phyloP scores from a whole-genome alignment of 2,888 invertebrate genomes.

The Zaprionus lineosus region DNA sequence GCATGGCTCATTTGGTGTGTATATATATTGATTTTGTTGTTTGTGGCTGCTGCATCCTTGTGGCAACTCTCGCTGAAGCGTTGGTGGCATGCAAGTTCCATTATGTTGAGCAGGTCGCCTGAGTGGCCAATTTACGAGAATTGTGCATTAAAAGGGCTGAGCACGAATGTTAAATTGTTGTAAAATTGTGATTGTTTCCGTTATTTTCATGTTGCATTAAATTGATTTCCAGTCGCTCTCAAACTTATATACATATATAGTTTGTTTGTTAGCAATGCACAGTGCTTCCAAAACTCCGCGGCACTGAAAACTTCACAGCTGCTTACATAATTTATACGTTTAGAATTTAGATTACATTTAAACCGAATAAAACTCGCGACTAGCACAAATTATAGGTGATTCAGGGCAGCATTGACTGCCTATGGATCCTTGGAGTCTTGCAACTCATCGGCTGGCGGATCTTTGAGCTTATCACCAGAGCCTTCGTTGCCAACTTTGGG shows the following conservation, averaged over 20 bases:
- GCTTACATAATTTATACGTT: constrained; percentile 8
- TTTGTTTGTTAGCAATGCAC: constrained; percentile 17
- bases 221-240: background rate
- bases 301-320: constrained; percentile 3
- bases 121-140: constrained; percentile 31
- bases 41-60: background rate
- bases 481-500: constrained; percentile 40
- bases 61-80: background rate
- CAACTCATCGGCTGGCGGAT: constrained; percentile 6
- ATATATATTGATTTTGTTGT: constrained; percentile 36
- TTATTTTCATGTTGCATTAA: too few species aligned
- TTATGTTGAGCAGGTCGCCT: background rate
- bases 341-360: constrained; percentile 31
- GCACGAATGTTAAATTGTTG: constrained; percentile 8
- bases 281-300: constrained; percentile 2
- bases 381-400: constrained; percentile 6
- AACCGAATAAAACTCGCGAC: constrained; percentile 32
- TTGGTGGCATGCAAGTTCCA: constrained; percentile 1
- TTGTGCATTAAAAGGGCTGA: constrained; percentile 33
- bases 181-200: constrained; percentile 7
- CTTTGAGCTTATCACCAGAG: constrained; percentile 51
- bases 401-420: constrained; percentile 12
- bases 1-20: constrained; percentile 52
- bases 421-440: constrained; percentile 46
- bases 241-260: background rate